phyloP scores from a whole-genome alignment of 1,140 invertebrate genomes.

The Trichonephila inaurata region DNA sequence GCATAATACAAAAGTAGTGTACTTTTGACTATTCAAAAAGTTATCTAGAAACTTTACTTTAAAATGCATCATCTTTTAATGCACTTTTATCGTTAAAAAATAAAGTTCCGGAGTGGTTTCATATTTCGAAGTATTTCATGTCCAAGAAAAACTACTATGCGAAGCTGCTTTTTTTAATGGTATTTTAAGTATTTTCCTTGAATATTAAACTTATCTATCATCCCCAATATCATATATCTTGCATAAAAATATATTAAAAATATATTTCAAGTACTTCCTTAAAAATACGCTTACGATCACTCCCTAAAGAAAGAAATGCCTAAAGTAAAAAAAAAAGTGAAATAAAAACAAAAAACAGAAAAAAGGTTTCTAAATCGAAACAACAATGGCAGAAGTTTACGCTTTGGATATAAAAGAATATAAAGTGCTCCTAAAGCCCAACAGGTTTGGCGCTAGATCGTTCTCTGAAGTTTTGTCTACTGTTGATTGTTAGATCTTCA shows the following conservation, averaged over 20 bases:
- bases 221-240: not conserved
- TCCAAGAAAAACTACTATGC: too few relatives aligned
- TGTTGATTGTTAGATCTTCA: constrained; percentile 70
- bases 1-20: too few relatives aligned
- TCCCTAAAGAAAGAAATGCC: constrained; percentile 36
- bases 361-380: constrained; percentile 71
- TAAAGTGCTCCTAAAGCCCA: constrained; percentile 75
- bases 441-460: constrained; percentile 68
- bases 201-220: not conserved
- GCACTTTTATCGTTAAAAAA: too few relatives aligned
- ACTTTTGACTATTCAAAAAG: too few relatives aligned
- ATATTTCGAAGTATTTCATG: too few relatives aligned
- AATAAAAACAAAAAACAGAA: constrained; percentile 25
- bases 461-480: constrained; percentile 66
- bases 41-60: too few relatives aligned
- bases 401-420: constrained; percentile 74
- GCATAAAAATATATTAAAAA: not conserved
- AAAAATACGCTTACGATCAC: not conserved
- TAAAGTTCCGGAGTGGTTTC: too few relatives aligned
- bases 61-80: too few relatives aligned
- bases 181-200: not conserved
- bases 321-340: not conserved
- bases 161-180: not conserved
- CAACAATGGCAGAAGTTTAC: constrained; percentile 58
- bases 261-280: not conserved